Base-by-base conservation (phyloP, 2,797 vertebrate species). In the Acridotheres tristis region DNA sequence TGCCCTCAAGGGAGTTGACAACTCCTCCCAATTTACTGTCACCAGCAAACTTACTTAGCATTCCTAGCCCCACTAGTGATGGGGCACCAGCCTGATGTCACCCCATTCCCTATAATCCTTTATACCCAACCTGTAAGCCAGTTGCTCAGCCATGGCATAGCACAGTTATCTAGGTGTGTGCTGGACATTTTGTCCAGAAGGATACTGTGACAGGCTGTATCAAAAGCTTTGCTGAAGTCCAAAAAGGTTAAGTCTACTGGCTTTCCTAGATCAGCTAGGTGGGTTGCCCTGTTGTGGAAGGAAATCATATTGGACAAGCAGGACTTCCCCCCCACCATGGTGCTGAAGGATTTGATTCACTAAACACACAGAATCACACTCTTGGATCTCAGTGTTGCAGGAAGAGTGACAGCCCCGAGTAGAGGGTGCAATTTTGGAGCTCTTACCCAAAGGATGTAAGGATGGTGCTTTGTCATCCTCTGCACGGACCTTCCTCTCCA, bases 61-160 rank as follows among this genome's bases (percentile, higher is more conserved):
- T 45, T 65, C 38, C 51, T 66, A 50, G 25, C 48, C 25, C 36
- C n/a, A 53, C 11, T 15, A 7, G 61, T 40, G 40, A 21, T 25
- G 12, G 54, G 38, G 34, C 40, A 45, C 38, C 51, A 73, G 30
- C 14, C 51, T 66, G 25, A 5, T 32, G 45, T 53, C 17, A 47
- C 38, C 11, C 17, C 29, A 30, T 34, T 53, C 25, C 20, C 40
- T 74, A 7, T 16, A 54, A 74, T 10, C 42, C 29, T 47, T 53
- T 54, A 21, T 67, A 62, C 30, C 22, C 0, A 0, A 23, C 12
- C 30, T 0, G 0, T 13, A 15, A 34, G 47, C 40, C 47, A 61
- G 15, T n/a, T 67, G 47, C 30, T 81, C 30, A 32, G 25, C 17
- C 30, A 9, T 13, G 0, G 0, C 12, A 21, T 58, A 51, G 21